Evolutionary conservation across 1,140 invertebrate species (phyloP), one percentile per base, ranked within the genome.

Genomic region (Aphaenogaster ashmeadi): DNA sequence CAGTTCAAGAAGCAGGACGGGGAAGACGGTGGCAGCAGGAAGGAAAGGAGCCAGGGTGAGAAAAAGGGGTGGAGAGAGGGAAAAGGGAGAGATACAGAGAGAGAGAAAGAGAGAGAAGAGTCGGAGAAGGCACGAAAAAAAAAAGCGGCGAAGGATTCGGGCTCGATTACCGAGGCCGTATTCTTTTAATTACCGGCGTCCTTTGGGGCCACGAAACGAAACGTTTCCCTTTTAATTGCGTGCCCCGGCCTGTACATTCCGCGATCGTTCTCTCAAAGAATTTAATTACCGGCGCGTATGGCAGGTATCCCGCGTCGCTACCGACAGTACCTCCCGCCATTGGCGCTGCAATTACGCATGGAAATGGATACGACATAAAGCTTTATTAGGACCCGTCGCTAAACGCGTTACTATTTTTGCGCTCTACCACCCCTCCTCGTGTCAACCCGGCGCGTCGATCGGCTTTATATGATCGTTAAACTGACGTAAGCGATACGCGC

Each of bases 161-260:
- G 88, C 90, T 91, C 93, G 93, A 94, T 94, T 94, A 94, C 41
- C 92, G 86, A 80, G 74, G 87, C 93, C 93, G 92, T 95, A 94
- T 94, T 95, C 94, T 95, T 95, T 95, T 95, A 95, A 95, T 95
- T 95, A 94, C 93, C 92, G 77, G 92, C 93, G 93, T 90, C 93
- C 91, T 92, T 92, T 91, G 92, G 90, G 83, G 89, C 92, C 62
- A 88, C 90, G 92, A 94, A 94, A 93, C 92, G 92, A 94, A 95
- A 94, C 92, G 93, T 95, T 94, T 95, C 94, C 93, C 94, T 94
- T 95, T 95, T 95, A 95, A 95, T 95, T 95, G 93, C 94, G 91
- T 90, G 92, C 93, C 91, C 90, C 92, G 84, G 87, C 90, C 93
- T 93, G 92, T 80, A 93, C 94, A 95, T 95, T 95, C 94, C 94